These are phyloP conservation scores for Oophaga pumilio DNA, from an alignment of 2,113 vertebrate genomes.

Conservation along the genomic window DNA sequence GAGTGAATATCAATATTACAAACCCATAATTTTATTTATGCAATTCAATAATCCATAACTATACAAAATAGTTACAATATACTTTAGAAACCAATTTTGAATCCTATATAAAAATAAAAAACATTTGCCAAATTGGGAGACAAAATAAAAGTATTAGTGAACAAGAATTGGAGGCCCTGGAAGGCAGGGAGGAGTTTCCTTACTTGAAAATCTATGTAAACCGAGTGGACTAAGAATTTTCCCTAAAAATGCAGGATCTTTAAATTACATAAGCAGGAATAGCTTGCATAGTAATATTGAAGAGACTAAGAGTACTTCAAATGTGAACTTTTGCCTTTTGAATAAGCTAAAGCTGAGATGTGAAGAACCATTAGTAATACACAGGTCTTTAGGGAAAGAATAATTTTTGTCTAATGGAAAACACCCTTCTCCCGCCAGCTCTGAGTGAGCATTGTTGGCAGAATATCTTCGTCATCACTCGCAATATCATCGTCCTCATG, in stretches of 20 bases:
- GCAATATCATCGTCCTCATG: constrained; percentile 66
- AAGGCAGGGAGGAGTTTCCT: neutral
- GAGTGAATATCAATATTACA: neutral
- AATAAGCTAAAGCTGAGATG: neutral
- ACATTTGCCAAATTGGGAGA: neutral
- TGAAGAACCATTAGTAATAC: neutral
- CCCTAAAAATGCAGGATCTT: neutral
- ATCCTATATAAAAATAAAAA: neutral
- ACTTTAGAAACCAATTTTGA: neutral
- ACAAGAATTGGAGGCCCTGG: neutral
- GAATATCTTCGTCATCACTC: constrained; percentile 85
- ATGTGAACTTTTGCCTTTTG: neutral
- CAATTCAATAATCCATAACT: neutral
- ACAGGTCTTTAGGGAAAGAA: neutral
- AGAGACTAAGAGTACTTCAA: neutral
- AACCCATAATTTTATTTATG: neutral
- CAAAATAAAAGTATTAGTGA: neutral
- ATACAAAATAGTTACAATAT: constrained; percentile 41
- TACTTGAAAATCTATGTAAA: no score
- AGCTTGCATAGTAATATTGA: neutral
- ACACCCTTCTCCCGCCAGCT: constrained; percentile 97
- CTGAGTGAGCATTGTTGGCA: constrained; percentile 84
- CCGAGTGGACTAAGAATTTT: neutral
- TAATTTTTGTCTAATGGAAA: constrained; percentile 71
- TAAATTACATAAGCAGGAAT: neutral